These are phyloP conservation scores for Palythoa heliodiscus DNA, from an alignment of 92 coral and sea anemone species.

Conservation along the genomic window DNA sequence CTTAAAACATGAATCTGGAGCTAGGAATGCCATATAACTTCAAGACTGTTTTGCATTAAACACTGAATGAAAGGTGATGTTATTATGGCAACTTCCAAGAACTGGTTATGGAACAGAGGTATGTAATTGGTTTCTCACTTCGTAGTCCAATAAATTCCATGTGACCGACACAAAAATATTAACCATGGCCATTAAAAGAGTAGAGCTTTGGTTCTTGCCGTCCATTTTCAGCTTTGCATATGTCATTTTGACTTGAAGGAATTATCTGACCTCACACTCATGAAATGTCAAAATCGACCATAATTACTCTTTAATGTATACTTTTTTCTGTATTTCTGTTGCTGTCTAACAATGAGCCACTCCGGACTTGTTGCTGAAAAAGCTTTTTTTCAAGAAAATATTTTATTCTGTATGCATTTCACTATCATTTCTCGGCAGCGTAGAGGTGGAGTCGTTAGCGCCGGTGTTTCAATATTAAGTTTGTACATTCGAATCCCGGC, in stretches of 20 bases:
- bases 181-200: not conserved
- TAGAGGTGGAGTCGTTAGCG: not conserved
- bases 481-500: too few species aligned
- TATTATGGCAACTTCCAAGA: conserved; percentile 26
- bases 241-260: not conserved
- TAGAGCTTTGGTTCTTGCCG: not conserved
- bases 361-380: not conserved
- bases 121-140: not conserved
- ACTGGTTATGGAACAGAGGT: conserved; percentile 39
- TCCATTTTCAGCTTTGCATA: not conserved
- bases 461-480: too few species aligned
- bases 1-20: not conserved
- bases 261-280: not conserved
- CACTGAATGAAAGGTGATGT: conserved; percentile 1
- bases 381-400: not conserved
- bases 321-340: not conserved
- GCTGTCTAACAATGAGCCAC: not conserved
- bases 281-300: not conserved
- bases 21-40: not conserved
- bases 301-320: not conserved
- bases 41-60: conserved; percentile 5
- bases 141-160: not conserved
- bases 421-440: not conserved
- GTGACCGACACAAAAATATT: not conserved
- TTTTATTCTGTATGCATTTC: not conserved